Conservation (phyloP, 2,797 vertebrate species). For the Phoeniculus purpureus region DNA sequence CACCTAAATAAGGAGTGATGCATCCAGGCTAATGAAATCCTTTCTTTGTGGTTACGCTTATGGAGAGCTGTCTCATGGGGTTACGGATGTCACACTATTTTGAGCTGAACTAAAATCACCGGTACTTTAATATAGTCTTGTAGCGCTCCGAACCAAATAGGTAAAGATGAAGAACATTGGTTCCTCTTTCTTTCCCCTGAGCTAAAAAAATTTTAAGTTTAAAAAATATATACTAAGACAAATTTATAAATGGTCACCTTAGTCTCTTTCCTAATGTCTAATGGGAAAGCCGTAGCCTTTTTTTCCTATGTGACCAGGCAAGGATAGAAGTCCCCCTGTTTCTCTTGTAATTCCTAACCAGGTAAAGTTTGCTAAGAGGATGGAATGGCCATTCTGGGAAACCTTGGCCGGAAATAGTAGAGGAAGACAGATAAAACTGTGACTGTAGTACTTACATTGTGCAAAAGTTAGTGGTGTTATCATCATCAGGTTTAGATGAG, state of each 20-base stretch:
- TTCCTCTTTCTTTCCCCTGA: not conserved
- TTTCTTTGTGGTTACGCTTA: not conserved
- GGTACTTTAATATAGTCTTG: not conserved
- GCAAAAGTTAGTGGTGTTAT: not conserved
- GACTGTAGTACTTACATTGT: accelerated
- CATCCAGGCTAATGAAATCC: not conserved
- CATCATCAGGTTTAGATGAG: not conserved
- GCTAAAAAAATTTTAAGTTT: accelerated
- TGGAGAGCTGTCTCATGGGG: not conserved
- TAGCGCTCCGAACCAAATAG: not conserved
- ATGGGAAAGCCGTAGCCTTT: not conserved
- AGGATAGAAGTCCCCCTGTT: not conserved
- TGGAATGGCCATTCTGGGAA: not conserved
- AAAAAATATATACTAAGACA: accelerated
- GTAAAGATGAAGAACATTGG: not conserved
- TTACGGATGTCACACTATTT: not conserved
- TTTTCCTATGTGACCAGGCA: not conserved
- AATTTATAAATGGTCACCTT: not conserved
- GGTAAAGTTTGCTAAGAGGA: not conserved
- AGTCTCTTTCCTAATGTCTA: not conserved
- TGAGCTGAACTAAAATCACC: not conserved
- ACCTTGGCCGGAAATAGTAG: too few species aligned
- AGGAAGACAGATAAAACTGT: not conserved
- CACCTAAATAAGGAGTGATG: not conserved
- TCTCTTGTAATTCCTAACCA: not conserved